Base-by-base conservation (phyloP, 2,113 vertebrate species). In the Monarcha castaneiventris region DNA sequence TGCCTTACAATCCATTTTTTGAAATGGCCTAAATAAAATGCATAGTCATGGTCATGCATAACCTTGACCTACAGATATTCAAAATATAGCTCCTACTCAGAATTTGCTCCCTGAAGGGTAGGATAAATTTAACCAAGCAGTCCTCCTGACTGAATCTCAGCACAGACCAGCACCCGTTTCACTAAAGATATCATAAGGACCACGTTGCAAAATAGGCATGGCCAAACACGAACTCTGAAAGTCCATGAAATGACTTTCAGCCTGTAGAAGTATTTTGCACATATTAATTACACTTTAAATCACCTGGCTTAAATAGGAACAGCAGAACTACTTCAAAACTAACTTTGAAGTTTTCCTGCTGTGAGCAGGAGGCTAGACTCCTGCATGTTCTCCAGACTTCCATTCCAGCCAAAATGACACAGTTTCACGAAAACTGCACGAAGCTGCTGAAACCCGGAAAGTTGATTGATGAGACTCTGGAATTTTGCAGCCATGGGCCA, bases 291-390 rank as follows among this genome's bases (percentile, higher is more conserved):
- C 82, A 87, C 67, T 91, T 88, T 62, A 88, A 41, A 90, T 84
- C 68, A 78, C 59, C 75, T 88, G 48, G 59, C 37, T 94, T 81
- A 75, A 93, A 77, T 75, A 41, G 67, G 35, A 92, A 74, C 15
- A 90, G 68, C 68, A 89, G 44, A 96, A 89, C 58, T 75, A 81
- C 72, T 93, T 97, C 83, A 90, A 94, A 94, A 95, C 77, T 79
- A 81, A 59, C 89, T 94, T 84, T 89, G 87, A 95, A 84, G 39
- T 77, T 71, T 62, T 44, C 48, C 84, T 86, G 29, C 77, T 87
- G 73, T 67, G 91, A 92, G 84, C 30, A 82, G 66, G 17, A 81
- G 26, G 32, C 39, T 72, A 49, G 48, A 44, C 22, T 77, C 26
- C 17, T 29, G 23, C 39, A 21, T 32, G 13, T 67, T 44, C 49